Conservation (phyloP, 2,113 vertebrate species). For the Siniperca chuatsi region DNA sequence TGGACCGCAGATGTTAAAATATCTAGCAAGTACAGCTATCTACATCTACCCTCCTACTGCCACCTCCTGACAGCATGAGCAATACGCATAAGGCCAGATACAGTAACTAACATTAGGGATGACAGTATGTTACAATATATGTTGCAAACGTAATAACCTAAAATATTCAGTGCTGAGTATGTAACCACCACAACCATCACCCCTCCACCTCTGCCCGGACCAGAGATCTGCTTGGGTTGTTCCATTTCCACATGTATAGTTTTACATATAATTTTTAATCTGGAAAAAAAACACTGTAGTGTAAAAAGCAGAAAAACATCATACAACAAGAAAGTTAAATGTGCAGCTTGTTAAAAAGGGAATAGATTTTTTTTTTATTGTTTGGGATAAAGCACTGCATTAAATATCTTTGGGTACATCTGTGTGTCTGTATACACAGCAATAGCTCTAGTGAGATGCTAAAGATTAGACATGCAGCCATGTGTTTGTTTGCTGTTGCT, state of each 20-base stretch:
- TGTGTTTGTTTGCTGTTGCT: conserved; percentile 54
- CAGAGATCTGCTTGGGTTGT: not conserved
- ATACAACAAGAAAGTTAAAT: not conserved
- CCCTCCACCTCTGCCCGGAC: not conserved
- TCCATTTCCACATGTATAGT: not conserved
- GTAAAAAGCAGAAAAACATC: not conserved
- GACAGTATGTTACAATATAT: too few species aligned
- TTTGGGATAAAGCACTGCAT: conserved; percentile 22
- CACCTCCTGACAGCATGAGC: not conserved
- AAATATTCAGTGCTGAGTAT: not conserved
- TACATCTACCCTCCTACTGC: not conserved
- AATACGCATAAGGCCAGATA: not conserved
- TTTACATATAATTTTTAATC: not conserved
- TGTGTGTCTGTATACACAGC: conserved; percentile 31
- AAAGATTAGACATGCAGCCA: conserved; percentile 20
- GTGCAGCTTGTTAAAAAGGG: not conserved
- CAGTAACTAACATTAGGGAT: not conserved
- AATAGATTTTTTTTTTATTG: not conserved
- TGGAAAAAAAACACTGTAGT: not conserved
- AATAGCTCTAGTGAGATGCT: conserved; percentile 32
- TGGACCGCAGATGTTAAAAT: not conserved
- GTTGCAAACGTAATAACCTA: not conserved
- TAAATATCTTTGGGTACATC: conserved; percentile 31
- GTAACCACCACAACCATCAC: not conserved
- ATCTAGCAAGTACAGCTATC: not conserved